phyloP scores from a whole-genome alignment of 2,797 vertebrate genomes.

The Chiloscyllium punctatum region DNA sequence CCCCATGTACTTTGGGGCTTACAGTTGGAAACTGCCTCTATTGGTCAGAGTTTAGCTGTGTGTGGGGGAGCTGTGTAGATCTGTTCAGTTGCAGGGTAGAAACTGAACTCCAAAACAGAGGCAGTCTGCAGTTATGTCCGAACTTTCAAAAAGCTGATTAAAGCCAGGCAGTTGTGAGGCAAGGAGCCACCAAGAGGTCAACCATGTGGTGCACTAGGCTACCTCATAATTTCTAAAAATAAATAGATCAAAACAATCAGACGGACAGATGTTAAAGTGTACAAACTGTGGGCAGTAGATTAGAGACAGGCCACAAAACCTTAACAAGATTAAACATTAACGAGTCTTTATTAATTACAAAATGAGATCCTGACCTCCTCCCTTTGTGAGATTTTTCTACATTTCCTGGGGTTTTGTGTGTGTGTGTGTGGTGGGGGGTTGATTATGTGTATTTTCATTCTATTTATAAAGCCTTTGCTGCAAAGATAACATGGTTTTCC shows the following conservation, averaged over 20 bases:
- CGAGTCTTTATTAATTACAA: too few relatives aligned
- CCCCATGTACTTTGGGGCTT: not conserved
- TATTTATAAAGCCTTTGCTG: not conserved
- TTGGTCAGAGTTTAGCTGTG: not conserved
- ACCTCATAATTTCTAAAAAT: conserved; percentile 34
- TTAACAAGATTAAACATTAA: too few relatives aligned
- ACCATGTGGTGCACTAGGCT: not conserved
- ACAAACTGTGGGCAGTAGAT: not conserved
- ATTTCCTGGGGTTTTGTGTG: not conserved
- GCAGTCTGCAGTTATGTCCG: not conserved
- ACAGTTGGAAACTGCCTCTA: not conserved
- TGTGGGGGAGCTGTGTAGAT: not conserved
- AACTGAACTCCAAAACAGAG: not conserved
- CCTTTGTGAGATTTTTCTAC: not conserved
- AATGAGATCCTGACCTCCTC: not conserved
- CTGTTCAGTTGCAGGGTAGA: not conserved
- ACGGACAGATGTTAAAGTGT: not conserved
- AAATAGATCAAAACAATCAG: not conserved
- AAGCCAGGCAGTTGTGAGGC: not conserved
- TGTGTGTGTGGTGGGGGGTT: not conserved
- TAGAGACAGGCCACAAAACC: not conserved
- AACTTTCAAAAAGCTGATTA: not conserved
- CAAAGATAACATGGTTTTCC: not conserved
- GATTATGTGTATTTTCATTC: not conserved
- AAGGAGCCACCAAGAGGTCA: not conserved